phyloP scores from a whole-genome alignment of 2,797 vertebrate species.

The Centroberyx gerrardi region DNA sequence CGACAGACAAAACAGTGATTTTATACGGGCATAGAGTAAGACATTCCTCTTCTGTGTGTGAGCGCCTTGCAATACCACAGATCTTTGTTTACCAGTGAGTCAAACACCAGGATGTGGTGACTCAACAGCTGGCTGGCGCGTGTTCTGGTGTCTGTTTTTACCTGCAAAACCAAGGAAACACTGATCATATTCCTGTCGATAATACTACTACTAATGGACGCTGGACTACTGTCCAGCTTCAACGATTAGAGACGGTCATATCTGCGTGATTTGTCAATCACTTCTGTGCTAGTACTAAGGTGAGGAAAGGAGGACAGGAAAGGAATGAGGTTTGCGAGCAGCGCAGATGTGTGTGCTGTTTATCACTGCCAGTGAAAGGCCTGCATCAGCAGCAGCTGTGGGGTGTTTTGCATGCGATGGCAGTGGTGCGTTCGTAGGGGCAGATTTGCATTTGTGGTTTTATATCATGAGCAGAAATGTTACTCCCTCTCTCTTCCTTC shows the following conservation, averaged over 20 bases:
- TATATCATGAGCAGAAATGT: constrained; percentile 61
- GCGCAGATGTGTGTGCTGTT: constrained; percentile 62
- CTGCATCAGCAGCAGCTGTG: constrained; percentile 83
- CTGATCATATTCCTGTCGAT: too few species aligned
- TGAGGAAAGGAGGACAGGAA: constrained; percentile 48
- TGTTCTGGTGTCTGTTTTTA: constrained; percentile 9
- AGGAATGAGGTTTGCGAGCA: constrained; percentile 45
- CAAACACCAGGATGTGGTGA: background rate
- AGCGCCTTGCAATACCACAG: background rate
- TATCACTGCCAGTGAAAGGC: constrained; percentile 77
- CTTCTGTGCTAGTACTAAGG: constrained; percentile 15
- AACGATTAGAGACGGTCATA: constrained; percentile 9
- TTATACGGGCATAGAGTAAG: background rate
- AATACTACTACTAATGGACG: background rate
- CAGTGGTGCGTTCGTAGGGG: constrained; percentile 63
- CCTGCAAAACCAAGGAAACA: background rate
- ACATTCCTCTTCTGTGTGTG: background rate
- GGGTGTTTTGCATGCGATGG: constrained; percentile 78
- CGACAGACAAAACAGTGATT: background rate
- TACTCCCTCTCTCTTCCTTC: constrained; percentile 63
- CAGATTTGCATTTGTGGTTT: constrained; percentile 84
- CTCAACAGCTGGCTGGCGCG: constrained; percentile 9
- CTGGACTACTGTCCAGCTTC: constrained; percentile 11
- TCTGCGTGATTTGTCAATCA: constrained; percentile 39
- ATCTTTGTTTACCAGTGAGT: constrained; percentile 7